Evolutionary conservation across 2,797 vertebrate species (phyloP), one percentile per base, ranked within the genome.

Genomic region (Chloroceryle inda): DNA sequence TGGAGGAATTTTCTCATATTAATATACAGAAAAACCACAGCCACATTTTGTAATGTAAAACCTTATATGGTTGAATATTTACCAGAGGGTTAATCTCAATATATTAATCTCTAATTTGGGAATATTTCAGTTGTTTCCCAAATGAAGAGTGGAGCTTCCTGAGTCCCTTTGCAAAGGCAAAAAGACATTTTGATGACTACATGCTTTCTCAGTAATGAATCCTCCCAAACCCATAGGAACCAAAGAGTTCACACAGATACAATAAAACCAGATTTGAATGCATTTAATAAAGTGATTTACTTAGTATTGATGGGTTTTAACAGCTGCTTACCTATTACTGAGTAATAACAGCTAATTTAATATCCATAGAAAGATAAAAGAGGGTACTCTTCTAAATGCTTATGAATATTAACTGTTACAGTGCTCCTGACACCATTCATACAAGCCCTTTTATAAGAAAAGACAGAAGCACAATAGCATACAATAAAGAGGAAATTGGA

Each of bases 331-430:
- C 74, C 72, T 97, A 93, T 89, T 94, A 53, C 73, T 95, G 62
- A 85, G 95, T 96, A 96, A 85, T 96, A 85, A 74, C 11, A 63
- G 81, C 86, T 97, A 78, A 90, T 97, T 96, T 97, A 96, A 96
- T 96, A 94, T 90, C 92, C 88, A 68, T 52, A 75, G 91, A 92
- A 95, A 56, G 78, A 91, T 89, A 56, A 88, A 75, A 85, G 58
- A 74, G 86, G 50, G 61, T 91, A 55, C n/a, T 89, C 74, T 93
- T 90, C 85, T 78, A 33, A 96, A 96, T 94, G 80, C 81, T 85
- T 93, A 97, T 97, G 93, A 94, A 81, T 94, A 88, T 96, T 95
- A 95, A 80, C 81, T 88, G 55, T 86, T 86, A 90, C 52, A 85
- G 88, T 82, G 72, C 73, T 97, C 90, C 88, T 90, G 72, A 55